These are phyloP conservation scores for Drosophila gaucha DNA, from an alignment of 2,888 invertebrate genomes.

Conservation along the genomic window DNA sequence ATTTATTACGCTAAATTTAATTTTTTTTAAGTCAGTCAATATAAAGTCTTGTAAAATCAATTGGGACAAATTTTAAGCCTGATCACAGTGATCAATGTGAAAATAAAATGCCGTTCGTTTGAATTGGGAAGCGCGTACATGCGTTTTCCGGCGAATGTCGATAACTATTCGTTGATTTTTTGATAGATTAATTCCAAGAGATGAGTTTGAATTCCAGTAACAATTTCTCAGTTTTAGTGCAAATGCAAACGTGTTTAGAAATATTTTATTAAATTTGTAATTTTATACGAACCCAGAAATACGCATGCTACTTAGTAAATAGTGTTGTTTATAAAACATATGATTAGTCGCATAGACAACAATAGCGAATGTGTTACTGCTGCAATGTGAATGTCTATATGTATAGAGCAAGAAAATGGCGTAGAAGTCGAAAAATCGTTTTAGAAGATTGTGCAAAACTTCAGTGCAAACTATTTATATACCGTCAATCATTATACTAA, in stretches of 20 bases:
- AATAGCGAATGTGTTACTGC: conserved; percentile 15
- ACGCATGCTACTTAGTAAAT: not conserved
- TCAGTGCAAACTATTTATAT: conserved; percentile 3
- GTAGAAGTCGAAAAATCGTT: conserved; percentile 43
- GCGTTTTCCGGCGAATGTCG: conserved; percentile 27
- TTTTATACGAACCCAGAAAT: not conserved
- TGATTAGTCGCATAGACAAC: too few species aligned
- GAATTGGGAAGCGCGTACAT: conserved; percentile 66
- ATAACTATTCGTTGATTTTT: conserved; percentile 1
- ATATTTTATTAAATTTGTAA: not conserved
- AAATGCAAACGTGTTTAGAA: not conserved
- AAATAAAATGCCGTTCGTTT: conserved; percentile 80
- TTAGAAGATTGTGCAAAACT: conserved; percentile 28
- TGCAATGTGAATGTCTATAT: conserved; percentile 37
- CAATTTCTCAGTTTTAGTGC: not conserved
- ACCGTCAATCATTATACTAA: conserved; percentile 6
- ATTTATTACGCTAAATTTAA: conserved; percentile 7
- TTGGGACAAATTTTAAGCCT: conserved; percentile 14
- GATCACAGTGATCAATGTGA: conserved; percentile 37
- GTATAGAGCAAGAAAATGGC: conserved; percentile 60
- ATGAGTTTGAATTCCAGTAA: not conserved
- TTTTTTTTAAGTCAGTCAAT: conserved; percentile 4
- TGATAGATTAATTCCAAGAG: conserved; percentile 1
- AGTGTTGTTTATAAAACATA: not conserved
- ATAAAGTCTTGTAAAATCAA: conserved; percentile 13